Evolutionary conservation across 1,140 invertebrate genomes (phyloP).

Genomic region (Tachypleus tridentatus): DNA sequence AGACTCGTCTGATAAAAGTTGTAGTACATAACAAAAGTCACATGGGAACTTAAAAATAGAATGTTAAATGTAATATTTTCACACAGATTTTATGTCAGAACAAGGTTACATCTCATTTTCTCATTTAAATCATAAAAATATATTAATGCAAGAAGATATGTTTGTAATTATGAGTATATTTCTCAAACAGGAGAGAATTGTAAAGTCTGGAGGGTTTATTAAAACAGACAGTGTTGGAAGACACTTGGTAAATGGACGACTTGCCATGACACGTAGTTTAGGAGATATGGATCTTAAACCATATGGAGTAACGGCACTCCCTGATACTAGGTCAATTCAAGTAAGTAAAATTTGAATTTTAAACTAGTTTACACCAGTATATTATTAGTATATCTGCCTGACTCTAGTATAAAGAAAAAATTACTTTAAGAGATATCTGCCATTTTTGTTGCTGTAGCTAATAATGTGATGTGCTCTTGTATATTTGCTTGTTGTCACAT

Average conservation of each 20-base stretch:
- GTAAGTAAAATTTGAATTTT: conserved; percentile 23
- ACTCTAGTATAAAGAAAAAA: background rate
- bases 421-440: conserved; percentile 6
- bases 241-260: conserved; percentile 37
- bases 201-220: conserved; percentile 32
- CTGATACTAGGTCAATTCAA: conserved; percentile 36
- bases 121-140: too few relatives aligned
- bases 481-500: too few relatives aligned
- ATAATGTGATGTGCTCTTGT: too few relatives aligned
- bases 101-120: too few relatives aligned
- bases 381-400: too few relatives aligned
- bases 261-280: conserved; percentile 46
- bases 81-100: too few relatives aligned
- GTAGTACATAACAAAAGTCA: too few relatives aligned
- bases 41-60: too few relatives aligned
- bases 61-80: too few relatives aligned
- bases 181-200: conserved; percentile 26
- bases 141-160: too few relatives aligned
- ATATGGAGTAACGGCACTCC: conserved; percentile 41
- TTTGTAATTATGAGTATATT: conserved; percentile 7
- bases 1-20: too few relatives aligned
- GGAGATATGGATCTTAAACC: conserved; percentile 44
- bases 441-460: conserved; percentile 11
- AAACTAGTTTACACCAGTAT: too few relatives aligned
- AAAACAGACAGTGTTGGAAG: conserved; percentile 36